Evolutionary conservation across 2,888 invertebrate genomes (phyloP).

Genomic region (Glyphotaelius pellucidus): DNA sequence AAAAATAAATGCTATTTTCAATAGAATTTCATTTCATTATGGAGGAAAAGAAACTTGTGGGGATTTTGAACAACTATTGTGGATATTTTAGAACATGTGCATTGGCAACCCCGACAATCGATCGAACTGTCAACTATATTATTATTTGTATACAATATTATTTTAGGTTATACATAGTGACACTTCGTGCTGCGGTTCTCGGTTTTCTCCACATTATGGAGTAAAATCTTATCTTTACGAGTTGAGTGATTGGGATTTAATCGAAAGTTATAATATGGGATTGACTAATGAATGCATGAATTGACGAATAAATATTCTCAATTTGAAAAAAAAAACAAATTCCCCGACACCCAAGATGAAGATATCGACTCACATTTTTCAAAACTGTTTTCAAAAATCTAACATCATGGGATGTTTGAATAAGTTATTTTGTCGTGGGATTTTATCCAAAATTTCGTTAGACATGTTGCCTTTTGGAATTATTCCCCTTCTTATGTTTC

Average conservation of each 20-base stretch:
- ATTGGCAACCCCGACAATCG: background rate
- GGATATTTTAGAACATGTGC: no score
- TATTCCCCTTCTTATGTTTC: constrained; percentile 71
- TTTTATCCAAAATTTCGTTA: constrained; percentile 59
- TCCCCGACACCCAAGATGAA: background rate
- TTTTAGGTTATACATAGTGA: constrained; percentile 23
- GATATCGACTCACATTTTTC: constrained; percentile 45
- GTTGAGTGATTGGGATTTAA: background rate
- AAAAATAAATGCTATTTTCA: no score
- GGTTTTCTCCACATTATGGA: background rate
- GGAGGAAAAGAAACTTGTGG: no score
- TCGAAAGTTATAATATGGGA: background rate
- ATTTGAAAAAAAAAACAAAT: background rate
- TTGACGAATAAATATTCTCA: background rate
- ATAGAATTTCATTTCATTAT: no score
- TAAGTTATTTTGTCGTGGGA: constrained; percentile 39
- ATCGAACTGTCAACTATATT: constrained; percentile 37
- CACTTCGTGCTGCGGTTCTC: background rate
- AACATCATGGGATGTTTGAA: constrained; percentile 28
- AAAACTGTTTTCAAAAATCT: constrained; percentile 32
- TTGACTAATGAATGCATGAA: background rate
- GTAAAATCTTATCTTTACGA: background rate
- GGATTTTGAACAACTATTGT: no score
- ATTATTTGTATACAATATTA: constrained; percentile 21
- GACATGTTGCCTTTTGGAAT: constrained; percentile 74